Evolutionary conservation across 2,797 vertebrate genomes (phyloP).

Genomic region (Anabas testudineus): DNA sequence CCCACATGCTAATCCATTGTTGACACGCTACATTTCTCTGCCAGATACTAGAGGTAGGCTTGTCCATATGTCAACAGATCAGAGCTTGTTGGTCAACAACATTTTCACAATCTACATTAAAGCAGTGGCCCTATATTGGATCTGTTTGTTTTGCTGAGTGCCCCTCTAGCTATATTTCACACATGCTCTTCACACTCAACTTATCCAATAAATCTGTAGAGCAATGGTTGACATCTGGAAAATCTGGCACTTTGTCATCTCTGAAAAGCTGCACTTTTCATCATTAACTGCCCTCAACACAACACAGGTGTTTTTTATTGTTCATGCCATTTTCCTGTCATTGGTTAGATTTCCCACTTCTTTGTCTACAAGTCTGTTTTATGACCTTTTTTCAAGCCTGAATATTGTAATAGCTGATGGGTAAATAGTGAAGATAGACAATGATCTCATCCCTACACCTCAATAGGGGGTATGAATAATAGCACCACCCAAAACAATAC

Average conservation of each 20-base stretch:
- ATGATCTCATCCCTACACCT: conserved; percentile 1
- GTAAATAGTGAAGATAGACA: neutral
- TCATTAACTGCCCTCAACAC: conserved; percentile 45
- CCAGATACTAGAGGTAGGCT: too few species aligned
- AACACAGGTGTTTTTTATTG: conserved; percentile 57
- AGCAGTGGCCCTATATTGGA: conserved; percentile 25
- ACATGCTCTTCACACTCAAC: conserved; percentile 42
- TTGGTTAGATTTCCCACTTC: conserved; percentile 15
- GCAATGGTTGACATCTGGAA: conserved; percentile 57
- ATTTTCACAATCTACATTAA: conserved; percentile 1
- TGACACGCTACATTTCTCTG: neutral
- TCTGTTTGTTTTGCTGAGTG: conserved; percentile 16
- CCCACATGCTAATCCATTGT: too few species aligned
- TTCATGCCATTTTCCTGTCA: conserved; percentile 16
- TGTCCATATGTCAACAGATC: too few species aligned
- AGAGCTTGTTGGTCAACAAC: conserved; percentile 5
- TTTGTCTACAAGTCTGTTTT: conserved; percentile 8
- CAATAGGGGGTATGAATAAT: neutral
- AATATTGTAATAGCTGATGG: neutral
- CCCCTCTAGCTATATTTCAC: conserved; percentile 45
- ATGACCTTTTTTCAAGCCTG: neutral
- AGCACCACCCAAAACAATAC: too few species aligned
- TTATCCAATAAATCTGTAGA: conserved; percentile 47
- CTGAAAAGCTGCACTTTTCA: conserved; percentile 33
- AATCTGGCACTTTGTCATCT: conserved; percentile 47